Base-by-base conservation (phyloP, 2,888 invertebrate genomes). In the Nematopogon swammerdamellus region DNA sequence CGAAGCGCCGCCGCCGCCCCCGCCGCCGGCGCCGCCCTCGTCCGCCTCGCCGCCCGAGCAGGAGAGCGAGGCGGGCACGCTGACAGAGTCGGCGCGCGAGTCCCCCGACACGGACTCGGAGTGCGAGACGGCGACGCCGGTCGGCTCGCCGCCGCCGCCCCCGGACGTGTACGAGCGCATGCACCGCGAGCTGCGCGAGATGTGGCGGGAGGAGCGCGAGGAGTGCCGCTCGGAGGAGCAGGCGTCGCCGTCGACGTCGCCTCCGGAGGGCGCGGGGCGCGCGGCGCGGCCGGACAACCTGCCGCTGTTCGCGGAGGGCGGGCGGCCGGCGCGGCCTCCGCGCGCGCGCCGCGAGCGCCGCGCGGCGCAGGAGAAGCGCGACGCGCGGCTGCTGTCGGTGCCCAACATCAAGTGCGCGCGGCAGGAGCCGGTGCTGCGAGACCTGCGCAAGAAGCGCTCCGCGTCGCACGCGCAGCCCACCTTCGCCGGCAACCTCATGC, bases 401-500 rank as follows among this genome's bases (percentile, higher is more conserved):
- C 91, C 91, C 18, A 90, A 90, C 75, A 85, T 87, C 56, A 89
- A 88, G 67, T 81, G 59, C 59, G 45, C 63, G n/a, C 63, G 56
- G 59, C 70, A 67, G 59, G 59, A 59, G 47, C 64, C 63, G 56
- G 67, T 67, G 53, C 63, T 75, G 59, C 74, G 72, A 62, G 85
- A 82, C 64, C 71, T 82, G 59, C 76, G 87, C 66, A 77, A 80
- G 60, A 75, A 72, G 63, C 81, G 75, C 57, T 72, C 72, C 58
- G 58, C 64, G 56, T 59, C 75, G 67, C 67, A 70, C 63, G 61
- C 63, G 68, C 61, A 71, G 66, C 63, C 68, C 51, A 75, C 86
- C 54, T 86, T 89, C 80, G 85, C 88, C 60, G 87, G 88, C 67
- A 87, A 82, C 81, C 80, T 91, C 61, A 88, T 89, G 82, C 84